phyloP scores from a whole-genome alignment of 2,113 vertebrate genomes.

The Ceratotherium simum region DNA sequence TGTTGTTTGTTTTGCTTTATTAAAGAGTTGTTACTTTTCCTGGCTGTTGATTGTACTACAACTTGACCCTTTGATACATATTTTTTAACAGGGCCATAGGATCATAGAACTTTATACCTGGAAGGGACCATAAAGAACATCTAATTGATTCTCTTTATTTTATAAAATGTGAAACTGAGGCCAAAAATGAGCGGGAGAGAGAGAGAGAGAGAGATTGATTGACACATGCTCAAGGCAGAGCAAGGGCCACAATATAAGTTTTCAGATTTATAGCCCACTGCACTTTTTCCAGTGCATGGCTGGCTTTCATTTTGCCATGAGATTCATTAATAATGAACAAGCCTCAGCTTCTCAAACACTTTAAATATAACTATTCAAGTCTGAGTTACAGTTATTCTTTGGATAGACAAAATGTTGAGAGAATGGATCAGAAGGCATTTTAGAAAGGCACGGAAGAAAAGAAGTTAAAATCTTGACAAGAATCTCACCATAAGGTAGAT shows the following conservation, averaged over 20 bases:
- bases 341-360: background rate
- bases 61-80: background rate
- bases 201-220: background rate
- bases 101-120: background rate
- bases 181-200: background rate
- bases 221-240: background rate
- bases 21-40: background rate
- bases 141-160: background rate
- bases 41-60: background rate
- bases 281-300: background rate
- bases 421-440: background rate
- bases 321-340: background rate
- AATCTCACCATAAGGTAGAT: background rate
- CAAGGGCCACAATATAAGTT: background rate
- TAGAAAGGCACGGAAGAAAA: background rate
- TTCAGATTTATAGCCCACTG: background rate
- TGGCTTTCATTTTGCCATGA: background rate
- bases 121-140: background rate
- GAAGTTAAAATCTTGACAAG: background rate
- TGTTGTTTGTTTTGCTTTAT: constrained; percentile 12
- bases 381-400: background rate
- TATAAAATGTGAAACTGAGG: background rate
- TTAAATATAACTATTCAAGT: background rate
- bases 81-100: background rate
- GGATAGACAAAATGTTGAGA: no score